phyloP scores from a whole-genome alignment of 2,113 vertebrate species.

The Hylia prasina region DNA sequence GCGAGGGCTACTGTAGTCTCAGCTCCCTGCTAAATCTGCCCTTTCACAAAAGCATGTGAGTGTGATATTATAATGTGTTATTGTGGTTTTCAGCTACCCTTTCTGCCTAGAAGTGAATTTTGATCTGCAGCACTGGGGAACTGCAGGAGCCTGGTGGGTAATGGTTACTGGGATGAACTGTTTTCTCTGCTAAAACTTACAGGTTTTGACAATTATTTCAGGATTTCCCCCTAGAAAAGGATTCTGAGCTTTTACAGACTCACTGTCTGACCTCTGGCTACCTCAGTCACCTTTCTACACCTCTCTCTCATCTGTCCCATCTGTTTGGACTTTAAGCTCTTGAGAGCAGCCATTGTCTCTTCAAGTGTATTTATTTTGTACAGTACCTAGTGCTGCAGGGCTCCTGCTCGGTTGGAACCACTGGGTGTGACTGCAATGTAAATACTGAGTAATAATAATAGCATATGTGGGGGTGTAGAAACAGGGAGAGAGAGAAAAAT shows the following conservation, averaged over 20 bases:
- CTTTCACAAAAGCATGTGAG: not conserved
- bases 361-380: slow-evolving; percentile 38
- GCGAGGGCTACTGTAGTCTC: not conserved
- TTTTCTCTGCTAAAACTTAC: not conserved
- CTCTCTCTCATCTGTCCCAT: not conserved
- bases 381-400: slow-evolving; percentile 9
- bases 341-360: slow-evolving; percentile 29
- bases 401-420: slow-evolving; percentile 46
- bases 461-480: slow-evolving; percentile 65
- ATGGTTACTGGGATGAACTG: not conserved
- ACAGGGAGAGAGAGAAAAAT: slow-evolving; percentile 64
- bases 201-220: not conserved
- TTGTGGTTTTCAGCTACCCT: not conserved
- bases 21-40: not conserved
- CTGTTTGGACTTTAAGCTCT: slow-evolving; percentile 6
- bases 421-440: slow-evolving; percentile 63
- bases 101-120: not conserved
- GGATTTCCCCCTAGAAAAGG: not conserved
- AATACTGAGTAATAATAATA: slow-evolving; percentile 66
- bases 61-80: not conserved
- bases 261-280: not conserved
- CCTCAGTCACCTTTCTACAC: not conserved
- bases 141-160: not conserved
- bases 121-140: not conserved
- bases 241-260: not conserved